Percentiles rank a stretch among this genome's conserved stretches.
These are phyloP conservation scores for Microplitis deprimator DNA, from an alignment of 2,888 invertebrate species.

Conservation along the genomic window DNA sequence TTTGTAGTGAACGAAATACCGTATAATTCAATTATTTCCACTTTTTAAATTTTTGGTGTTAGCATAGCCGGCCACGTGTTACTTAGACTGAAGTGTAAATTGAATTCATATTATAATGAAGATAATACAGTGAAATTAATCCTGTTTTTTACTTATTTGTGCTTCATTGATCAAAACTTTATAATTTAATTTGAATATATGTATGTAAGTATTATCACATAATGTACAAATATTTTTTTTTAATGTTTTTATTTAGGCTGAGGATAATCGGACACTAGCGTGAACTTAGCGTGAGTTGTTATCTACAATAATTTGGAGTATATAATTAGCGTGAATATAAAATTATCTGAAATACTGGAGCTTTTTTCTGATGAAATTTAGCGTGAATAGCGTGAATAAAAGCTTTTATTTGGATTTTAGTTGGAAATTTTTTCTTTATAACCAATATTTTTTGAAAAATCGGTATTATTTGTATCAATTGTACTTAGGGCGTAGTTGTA, in stretches of 20 bases:
- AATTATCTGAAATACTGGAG: too few relatives aligned
- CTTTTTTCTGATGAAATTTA: too few relatives aligned
- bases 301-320: too few relatives aligned
- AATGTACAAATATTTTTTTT: background rate
- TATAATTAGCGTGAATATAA: too few relatives aligned
- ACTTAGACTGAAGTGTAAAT: constrained; percentile 28
- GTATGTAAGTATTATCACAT: constrained; percentile 29
- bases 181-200: background rate
- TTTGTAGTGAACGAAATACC: constrained; percentile 13
- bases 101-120: constrained; percentile 5
- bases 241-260: background rate
- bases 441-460: too few relatives aligned
- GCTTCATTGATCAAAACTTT: constrained; percentile 5
- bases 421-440: too few relatives aligned
- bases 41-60: constrained; percentile 21
- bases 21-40: constrained; percentile 15
- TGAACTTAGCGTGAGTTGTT: too few relatives aligned
- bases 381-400: too few relatives aligned
- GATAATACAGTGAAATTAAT: constrained; percentile 31
- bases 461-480: too few relatives aligned
- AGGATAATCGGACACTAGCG: too few relatives aligned
- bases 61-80: constrained; percentile 32
- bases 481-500: too few relatives aligned
- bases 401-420: too few relatives aligned
- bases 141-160: constrained; percentile 21